phyloP scores from a whole-genome alignment of 2,113 vertebrate genomes.

The Tenebrosternarchus preto region DNA sequence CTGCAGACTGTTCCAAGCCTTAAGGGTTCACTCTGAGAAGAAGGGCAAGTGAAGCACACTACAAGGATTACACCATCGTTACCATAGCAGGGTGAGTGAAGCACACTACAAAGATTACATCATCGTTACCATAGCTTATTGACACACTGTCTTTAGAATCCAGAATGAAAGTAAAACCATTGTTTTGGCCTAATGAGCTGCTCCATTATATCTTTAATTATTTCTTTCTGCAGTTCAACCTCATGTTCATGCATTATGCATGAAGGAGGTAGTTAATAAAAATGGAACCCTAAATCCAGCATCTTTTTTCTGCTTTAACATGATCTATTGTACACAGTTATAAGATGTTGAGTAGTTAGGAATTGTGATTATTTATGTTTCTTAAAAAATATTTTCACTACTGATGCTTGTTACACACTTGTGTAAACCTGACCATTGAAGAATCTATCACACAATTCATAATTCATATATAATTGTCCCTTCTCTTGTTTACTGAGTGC shows the following conservation, averaged over 20 bases:
- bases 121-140: background rate
- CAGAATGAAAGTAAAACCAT: background rate
- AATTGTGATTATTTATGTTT: too few relatives aligned
- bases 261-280: slow-evolving; percentile 1
- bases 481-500: background rate
- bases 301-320: too few relatives aligned
- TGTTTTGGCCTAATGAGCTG: background rate
- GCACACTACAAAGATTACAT: background rate
- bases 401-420: too few relatives aligned
- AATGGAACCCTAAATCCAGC: background rate
- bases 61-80: background rate
- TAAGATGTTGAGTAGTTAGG: too few relatives aligned
- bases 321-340: too few relatives aligned
- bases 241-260: background rate
- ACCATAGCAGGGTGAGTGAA: too few relatives aligned
- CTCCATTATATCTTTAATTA: background rate
- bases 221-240: background rate
- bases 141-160: background rate
- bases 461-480: background rate
- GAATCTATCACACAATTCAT: background rate
- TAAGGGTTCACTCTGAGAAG: background rate
- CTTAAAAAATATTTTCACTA: too few relatives aligned
- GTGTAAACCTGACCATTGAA: too few relatives aligned
- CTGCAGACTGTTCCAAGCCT: background rate
- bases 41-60: background rate